A percentile compares a stretch with the other conserved stretches of the same genome.
phyloP scores from a whole-genome alignment of 1,140 invertebrate species.

The Bombyx mori region ASM3026992v2 NC_085128.1:7287001-7287500 shows the following conservation, averaged over 20 bases:
- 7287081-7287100: neutral
- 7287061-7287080: too few relatives aligned
- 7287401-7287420: neutral
- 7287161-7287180: conserved; percentile 86
- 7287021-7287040: too few relatives aligned
- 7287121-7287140: conserved; percentile 78
- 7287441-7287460: conserved; percentile 39
- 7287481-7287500: conserved; percentile 66
- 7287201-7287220: conserved; percentile 73
- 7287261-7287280: too few relatives aligned
- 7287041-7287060: too few relatives aligned
- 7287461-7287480: conserved; percentile 49
- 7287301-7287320: too few relatives aligned
- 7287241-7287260: too few relatives aligned
- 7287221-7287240: conserved; percentile 30
- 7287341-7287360: too few relatives aligned
- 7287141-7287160: conserved; percentile 81
- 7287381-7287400: neutral
- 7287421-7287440: conserved; percentile 24
- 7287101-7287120: conserved; percentile 62
- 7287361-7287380: too few relatives aligned
- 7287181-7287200: conserved; percentile 86
- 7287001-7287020: too few relatives aligned
- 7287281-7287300: too few relatives aligned
- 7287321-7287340: too few relatives aligned